Percentiles rank a stretch among this genome's conserved stretches.
Conservation (phyloP, 2,113 vertebrate species). For the Colistium nudipinnis region DNA sequence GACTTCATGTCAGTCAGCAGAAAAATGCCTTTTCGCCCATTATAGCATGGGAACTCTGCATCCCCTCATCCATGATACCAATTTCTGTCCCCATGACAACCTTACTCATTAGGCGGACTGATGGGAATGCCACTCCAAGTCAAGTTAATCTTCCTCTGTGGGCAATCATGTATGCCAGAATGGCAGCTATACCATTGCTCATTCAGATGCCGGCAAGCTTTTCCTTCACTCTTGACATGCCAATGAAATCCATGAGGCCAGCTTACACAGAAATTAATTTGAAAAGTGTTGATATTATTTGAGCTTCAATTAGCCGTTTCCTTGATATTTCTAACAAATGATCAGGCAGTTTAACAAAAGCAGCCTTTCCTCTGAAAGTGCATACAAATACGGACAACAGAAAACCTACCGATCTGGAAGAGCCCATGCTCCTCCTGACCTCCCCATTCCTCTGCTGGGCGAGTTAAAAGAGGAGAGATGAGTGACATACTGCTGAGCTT, state of each 20-base stretch:
- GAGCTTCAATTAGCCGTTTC: background rate
- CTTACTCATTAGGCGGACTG: conserved; percentile 53
- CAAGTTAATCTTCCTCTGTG: conserved; percentile 37
- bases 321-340: conserved; percentile 16
- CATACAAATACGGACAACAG: conserved; percentile 29
- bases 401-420: conserved; percentile 27
- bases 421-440: conserved; percentile 49
- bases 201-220: conserved; percentile 6
- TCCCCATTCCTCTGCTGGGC: conserved; percentile 45
- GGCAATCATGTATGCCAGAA: conserved; percentile 30
- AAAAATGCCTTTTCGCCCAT: conserved; percentile 6
- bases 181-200: conserved; percentile 29
- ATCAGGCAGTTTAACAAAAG: conserved; percentile 31
- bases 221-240: background rate
- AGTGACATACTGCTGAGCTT: conserved; percentile 66
- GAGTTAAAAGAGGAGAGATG: conserved; percentile 56
- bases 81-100: conserved; percentile 56
- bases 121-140: conserved; percentile 55
- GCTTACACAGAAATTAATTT: background rate
- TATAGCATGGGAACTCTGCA: conserved; percentile 1
- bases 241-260: conserved; percentile 14
- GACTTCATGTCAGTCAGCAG: background rate
- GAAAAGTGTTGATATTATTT: background rate
- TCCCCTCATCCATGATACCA: conserved; percentile 33
- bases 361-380: background rate